phyloP scores from a whole-genome alignment of 2,888 invertebrate genomes.

The Sclerodermus sp. region DNA sequence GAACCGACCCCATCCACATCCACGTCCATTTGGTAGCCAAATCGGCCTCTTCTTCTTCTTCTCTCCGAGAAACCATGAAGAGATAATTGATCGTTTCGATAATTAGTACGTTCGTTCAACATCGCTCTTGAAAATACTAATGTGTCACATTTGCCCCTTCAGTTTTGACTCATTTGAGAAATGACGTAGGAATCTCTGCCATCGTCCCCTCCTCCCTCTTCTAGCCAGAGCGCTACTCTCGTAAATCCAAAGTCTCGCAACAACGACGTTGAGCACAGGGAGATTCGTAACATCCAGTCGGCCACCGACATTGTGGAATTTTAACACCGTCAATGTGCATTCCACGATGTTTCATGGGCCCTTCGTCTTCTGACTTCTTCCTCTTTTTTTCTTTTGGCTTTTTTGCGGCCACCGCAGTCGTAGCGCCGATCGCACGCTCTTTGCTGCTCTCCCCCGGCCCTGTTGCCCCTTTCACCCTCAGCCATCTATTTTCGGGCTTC shows the following conservation, averaged over 20 bases:
- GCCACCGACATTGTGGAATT: conserved; percentile 16
- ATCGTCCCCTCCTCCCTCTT: too few species aligned
- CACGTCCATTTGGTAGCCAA: too few species aligned
- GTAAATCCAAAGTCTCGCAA: neutral
- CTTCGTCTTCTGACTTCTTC: conserved; percentile 2
- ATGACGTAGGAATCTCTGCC: neutral
- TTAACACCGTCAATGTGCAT: conserved; percentile 16
- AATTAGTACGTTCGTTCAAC: too few species aligned
- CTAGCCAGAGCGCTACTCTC: too few species aligned
- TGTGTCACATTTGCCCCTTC: too few species aligned
- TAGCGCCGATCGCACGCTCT: conserved; percentile 11
- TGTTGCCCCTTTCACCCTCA: conserved; percentile 1
- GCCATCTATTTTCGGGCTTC: conserved; percentile 13
- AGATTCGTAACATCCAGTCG: conserved; percentile 4
- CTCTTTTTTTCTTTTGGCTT: conserved; percentile 4
- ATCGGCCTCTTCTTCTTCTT: too few species aligned
- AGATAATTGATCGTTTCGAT: too few species aligned
- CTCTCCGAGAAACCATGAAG: too few species aligned
- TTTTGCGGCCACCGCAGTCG: conserved; percentile 14
- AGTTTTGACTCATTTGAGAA: neutral
- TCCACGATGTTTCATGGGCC: conserved; percentile 9
- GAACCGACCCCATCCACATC: too few species aligned
- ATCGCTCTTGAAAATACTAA: too few species aligned
- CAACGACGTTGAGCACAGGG: too few species aligned
- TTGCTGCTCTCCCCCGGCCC: neutral